Evolutionary conservation across 2,797 vertebrate genomes (phyloP).

Genomic region (Malurus leucopterus): DNA sequence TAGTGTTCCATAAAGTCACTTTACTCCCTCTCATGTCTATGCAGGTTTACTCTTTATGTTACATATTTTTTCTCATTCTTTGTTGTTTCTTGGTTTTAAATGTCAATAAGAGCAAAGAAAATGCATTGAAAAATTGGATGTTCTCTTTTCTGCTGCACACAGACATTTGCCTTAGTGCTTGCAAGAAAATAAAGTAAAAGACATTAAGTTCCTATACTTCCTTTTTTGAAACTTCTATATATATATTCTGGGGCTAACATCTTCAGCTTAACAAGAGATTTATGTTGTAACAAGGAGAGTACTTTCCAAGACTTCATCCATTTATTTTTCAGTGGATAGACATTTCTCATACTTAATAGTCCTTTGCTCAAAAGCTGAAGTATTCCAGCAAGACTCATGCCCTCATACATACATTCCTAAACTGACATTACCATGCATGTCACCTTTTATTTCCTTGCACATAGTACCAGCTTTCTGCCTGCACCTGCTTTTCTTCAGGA

Average conservation of each 20-base stretch:
- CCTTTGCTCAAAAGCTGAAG: not conserved
- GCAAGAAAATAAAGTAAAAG: not conserved
- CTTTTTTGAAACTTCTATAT: not conserved
- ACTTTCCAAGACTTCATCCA: not conserved
- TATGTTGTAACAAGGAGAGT: not conserved
- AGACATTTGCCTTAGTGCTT: not conserved
- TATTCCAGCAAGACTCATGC: not conserved
- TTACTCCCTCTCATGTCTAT: not conserved
- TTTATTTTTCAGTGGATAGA: slow-evolving; percentile 3
- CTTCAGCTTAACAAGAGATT: not conserved
- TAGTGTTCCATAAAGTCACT: not conserved
- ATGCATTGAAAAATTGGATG: not conserved
- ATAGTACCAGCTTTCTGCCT: not conserved
- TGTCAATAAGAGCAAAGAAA: not conserved
- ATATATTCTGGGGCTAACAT: not conserved
- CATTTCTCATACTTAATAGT: not conserved
- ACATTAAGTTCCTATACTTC: not conserved
- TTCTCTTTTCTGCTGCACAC: not conserved
- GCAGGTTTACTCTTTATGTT: not conserved
- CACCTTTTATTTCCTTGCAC: not conserved
- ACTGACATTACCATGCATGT: not conserved
- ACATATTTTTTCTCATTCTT: not conserved
- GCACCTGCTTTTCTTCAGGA: not conserved
- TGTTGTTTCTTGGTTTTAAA: not conserved
- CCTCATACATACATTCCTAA: not conserved